A percentile compares a stretch with the other conserved stretches of the same genome.
These are phyloP conservation scores for Pseudorasbora parva DNA, from an alignment of 2,113 vertebrate genomes.

Conservation along the genomic window DNA sequence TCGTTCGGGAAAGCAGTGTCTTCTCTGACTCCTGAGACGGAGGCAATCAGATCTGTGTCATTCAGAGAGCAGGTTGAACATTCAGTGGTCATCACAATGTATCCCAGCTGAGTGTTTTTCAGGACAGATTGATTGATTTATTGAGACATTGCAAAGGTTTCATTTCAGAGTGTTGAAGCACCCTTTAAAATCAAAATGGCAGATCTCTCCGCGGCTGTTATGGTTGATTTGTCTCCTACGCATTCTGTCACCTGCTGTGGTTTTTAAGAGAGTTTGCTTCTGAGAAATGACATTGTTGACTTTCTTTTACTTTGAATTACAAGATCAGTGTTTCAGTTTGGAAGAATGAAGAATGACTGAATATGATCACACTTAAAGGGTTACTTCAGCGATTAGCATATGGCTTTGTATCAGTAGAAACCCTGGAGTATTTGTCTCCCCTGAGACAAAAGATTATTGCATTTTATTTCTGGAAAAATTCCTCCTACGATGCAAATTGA, in stretches of 20 bases:
- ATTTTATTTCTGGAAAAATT: too few species aligned
- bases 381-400: too few species aligned
- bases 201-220: constrained; percentile 19
- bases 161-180: background rate
- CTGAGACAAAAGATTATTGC: too few species aligned
- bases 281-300: constrained; percentile 45
- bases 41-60: background rate
- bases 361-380: too few species aligned
- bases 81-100: background rate
- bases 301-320: background rate
- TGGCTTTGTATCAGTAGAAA: too few species aligned
- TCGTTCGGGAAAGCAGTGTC: constrained; percentile 14
- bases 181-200: constrained; percentile 17
- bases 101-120: background rate
- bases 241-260: constrained; percentile 45
- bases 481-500: too few species aligned
- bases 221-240: constrained; percentile 27
- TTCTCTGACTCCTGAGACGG: background rate
- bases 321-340: background rate
- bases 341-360: background rate
- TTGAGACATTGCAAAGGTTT: too few species aligned
- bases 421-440: too few species aligned
- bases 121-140: background rate
- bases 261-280: constrained; percentile 40
- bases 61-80: background rate